Evolutionary conservation across 2,797 vertebrate genomes (phyloP), one percentile per base, ranked within the genome.

Genomic region (Sebastes steindachneri): DNA sequence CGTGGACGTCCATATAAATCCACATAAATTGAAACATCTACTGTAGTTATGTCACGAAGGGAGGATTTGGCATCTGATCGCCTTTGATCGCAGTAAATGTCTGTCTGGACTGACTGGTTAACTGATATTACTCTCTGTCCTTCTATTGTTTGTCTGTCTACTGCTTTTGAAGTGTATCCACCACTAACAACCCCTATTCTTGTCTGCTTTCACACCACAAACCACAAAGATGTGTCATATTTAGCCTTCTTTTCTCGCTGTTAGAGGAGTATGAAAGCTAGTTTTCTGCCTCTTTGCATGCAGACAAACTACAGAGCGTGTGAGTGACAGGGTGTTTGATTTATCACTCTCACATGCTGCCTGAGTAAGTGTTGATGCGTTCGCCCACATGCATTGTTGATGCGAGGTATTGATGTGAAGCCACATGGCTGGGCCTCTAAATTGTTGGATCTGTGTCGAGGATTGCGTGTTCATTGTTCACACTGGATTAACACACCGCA

Each of bases 391-490:
- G 67, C 68, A 79, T 84, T 90, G 91, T 82, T 84, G 79, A 82
- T 73, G 70, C 28, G 74, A 73, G 35, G 64, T 58, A 71, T 21
- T 62, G 78, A 76, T 31, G 73, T 41, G 73, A 64, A 80, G 72
- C 71, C 80, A 69, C 81, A 73, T 17, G 81, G 53, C 65, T 14
- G 68, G 37, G 37, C 64, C 26, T 84, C 35, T 66, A 12, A 86
- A 83, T 66, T 60, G 75, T 53, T 35, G 67, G 80, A 78, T 74
- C 60, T 73, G 70, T 63, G 79, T 73, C 0, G 55, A 66, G 75
- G 79, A 75, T 85, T 79, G 89, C 72, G 41, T 86, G 86, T 80
- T 89, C 65, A 67, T 77, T 86, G 86, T 81, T 89, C 68, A 67
- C 80, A 9, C 66, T 78, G 88, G 41, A 78, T 87, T 84, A 89